Percentiles rank a stretch among this genome's conserved stretches.
These are phyloP conservation scores for Lasiurus borealis DNA, from an alignment of 2,113 vertebrate genomes.

Conservation along the genomic window DNA sequence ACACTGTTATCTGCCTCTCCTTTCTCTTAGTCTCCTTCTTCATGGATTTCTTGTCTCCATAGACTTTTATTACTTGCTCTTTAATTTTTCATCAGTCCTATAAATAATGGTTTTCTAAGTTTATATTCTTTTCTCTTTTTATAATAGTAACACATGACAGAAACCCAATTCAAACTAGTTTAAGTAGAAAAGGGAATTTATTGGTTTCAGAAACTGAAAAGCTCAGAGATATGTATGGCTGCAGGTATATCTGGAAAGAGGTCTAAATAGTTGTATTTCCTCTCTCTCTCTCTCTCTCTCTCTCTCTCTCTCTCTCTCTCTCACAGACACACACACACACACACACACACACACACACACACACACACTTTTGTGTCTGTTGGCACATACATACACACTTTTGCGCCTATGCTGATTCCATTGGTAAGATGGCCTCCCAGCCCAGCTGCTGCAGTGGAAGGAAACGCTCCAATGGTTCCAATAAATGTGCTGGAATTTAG, in stretches of 20 bases:
- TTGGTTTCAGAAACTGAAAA: background rate
- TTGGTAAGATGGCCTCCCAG: background rate
- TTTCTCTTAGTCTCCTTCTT: background rate
- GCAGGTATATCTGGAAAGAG: background rate
- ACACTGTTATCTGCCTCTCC: background rate
- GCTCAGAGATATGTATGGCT: background rate
- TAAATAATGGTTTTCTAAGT: background rate
- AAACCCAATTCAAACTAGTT: constrained; percentile 40
- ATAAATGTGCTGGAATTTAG: background rate
- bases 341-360: constrained; percentile 6
- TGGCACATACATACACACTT: background rate
- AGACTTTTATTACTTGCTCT: background rate
- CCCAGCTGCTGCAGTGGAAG: background rate
- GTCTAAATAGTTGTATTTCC: fast-evolving
- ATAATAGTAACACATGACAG: background rate
- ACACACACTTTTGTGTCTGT: background rate
- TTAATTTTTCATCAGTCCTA: background rate
- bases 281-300: background rate
- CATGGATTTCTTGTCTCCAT: background rate
- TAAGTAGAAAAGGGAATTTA: background rate
- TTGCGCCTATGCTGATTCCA: background rate
- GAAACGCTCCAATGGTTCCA: background rate
- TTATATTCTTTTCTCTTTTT: background rate
- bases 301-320: background rate
- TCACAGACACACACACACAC: background rate